Evolutionary conservation across 2,797 vertebrate species (phyloP), one percentile per base, ranked within the genome.

Genomic region (Acomys russatus): DNA sequence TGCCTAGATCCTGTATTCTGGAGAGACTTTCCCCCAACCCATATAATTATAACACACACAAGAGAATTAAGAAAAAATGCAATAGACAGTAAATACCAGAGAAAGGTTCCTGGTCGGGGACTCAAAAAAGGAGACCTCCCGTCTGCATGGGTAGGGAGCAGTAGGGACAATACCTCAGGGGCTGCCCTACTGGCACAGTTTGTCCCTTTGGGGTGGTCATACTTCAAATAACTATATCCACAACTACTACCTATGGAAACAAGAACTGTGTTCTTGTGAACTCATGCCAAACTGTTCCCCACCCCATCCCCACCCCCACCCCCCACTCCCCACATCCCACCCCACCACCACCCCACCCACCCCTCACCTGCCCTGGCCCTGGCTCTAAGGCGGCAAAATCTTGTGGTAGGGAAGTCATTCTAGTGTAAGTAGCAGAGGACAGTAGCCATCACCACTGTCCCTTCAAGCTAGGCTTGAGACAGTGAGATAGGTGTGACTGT

Each of bases 61-160:
- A 88, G 73, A 70, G 18, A 91, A 49, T 9, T 76, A 71, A 90
- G 76, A 77, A 90, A n/a, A 94, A 85, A 74, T 10, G 44, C 22
- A 54, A 30, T 7, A 63, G 30, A 64, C 38, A 35, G 30, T 28
- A 88, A 66, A 91, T 8, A 15, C 23, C 77, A 25, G n/a, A 73
- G 56, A 73, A 90, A 64, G 17, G 30, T 30, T 3, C 63, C 18
- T 22, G 0, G 1, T 64, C 1, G 22, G 23, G 18, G 9, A 78
- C 61, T 77, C 5, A 14, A 80, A 85, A 64, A 1, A 90, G 38
- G 51, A 28, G 63, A 74, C n/a, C 18, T 84, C 90, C 44, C 3
- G 23, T 18, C 30, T 82, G 35, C 49, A 0, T 35, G 35, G 64
- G 83, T 2, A 0, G 44, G 49, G 1, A 78, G 51, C 74, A 82